Conservation (phyloP, 2,888 invertebrate genomes). For the Lingula anatina region DNA sequence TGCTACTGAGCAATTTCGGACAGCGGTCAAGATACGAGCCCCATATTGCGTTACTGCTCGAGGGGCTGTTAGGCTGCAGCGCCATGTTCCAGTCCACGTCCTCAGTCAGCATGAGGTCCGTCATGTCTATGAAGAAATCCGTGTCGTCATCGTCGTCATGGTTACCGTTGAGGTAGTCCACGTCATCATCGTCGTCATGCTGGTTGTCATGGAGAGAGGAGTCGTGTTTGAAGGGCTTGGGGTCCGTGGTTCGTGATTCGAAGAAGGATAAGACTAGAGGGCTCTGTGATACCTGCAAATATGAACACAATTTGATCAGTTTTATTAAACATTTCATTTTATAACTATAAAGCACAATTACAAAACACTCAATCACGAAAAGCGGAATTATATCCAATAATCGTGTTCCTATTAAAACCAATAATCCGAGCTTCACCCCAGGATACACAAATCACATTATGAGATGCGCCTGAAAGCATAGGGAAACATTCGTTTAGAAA, state of each 20-base stretch:
- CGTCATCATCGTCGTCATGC: neutral
- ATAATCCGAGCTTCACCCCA: no score
- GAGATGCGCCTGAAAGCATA: no score
- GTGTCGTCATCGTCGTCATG: neutral
- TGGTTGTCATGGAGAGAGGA: neutral
- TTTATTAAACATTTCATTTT: no score
- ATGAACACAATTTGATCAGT: no score
- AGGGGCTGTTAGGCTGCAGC: neutral
- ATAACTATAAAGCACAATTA: no score
- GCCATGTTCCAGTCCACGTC: neutral
- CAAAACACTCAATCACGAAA: no score
- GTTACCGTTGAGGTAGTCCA: neutral
- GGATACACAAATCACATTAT: no score
- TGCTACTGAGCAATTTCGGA: neutral
- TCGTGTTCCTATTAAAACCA: no score
- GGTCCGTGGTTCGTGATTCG: neutral
- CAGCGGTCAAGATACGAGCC: neutral
- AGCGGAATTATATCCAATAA: no score
- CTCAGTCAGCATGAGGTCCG: neutral
- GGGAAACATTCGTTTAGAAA: no score
- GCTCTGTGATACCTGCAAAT: neutral
- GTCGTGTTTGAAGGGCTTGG: neutral
- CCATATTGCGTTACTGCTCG: neutral
- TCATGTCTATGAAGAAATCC: neutral
- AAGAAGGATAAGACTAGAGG: neutral